Evolutionary conservation across 2,797 vertebrate genomes (phyloP).

Genomic region (Sebastes ruberrimus): DNA sequence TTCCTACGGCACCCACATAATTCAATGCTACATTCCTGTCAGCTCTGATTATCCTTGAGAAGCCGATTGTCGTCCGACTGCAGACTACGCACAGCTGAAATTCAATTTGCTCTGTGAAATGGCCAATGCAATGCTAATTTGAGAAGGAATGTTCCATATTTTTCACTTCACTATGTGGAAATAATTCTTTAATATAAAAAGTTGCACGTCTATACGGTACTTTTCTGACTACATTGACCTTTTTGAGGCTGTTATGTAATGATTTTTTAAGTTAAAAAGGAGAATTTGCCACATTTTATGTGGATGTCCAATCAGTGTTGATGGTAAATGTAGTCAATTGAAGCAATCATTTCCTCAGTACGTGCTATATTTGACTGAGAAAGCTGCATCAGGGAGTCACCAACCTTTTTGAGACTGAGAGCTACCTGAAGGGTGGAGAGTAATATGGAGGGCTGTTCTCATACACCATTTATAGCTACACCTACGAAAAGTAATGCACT

Average conservation of each 20-base stretch:
- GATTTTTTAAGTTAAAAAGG: background rate
- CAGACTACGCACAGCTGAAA: background rate
- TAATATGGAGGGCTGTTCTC: too few species aligned
- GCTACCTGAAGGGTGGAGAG: too few species aligned
- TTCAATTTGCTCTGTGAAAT: constrained; percentile 8
- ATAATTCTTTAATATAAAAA: background rate
- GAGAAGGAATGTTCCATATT: background rate
- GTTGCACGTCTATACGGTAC: background rate
- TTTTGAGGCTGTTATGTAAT: background rate
- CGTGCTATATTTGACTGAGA: too few species aligned
- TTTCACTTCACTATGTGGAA: background rate
- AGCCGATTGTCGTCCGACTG: background rate
- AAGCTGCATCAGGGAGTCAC: too few species aligned
- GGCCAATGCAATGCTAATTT: background rate
- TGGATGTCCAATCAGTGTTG: background rate
- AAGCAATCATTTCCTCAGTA: too few species aligned
- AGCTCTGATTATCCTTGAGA: constrained; percentile 2
- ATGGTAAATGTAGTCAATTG: background rate
- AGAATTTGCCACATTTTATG: background rate
- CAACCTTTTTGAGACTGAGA: too few species aligned
- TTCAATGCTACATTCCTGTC: constrained; percentile 5
- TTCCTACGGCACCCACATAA: background rate
- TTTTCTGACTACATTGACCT: background rate
- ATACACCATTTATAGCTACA: too few species aligned
- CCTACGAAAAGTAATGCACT: too few species aligned